Evolutionary conservation across 2,888 invertebrate genomes (phyloP).

Genomic region (Drosophila glabriapex): DNA sequence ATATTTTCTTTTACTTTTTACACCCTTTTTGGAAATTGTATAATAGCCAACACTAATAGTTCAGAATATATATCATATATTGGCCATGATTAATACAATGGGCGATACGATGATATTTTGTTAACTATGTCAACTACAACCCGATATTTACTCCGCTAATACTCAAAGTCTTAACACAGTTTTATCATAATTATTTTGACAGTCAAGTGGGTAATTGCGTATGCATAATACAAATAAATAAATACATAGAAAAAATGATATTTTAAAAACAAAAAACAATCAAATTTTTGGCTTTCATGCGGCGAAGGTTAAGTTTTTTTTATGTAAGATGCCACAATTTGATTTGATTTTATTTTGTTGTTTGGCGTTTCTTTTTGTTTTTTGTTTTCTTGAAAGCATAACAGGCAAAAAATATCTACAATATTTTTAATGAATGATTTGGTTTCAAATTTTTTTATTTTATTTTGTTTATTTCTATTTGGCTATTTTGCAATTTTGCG

Average conservation of each 20-base stretch:
- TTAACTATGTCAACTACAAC: constrained; percentile 23
- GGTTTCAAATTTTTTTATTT: constrained; percentile 58
- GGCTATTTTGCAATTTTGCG: constrained; percentile 58
- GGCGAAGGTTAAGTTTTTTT: constrained; percentile 70
- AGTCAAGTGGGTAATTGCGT: constrained; percentile 65
- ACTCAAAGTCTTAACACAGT: constrained; percentile 18
- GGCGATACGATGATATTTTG: not conserved
- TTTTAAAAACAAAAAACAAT: constrained; percentile 25
- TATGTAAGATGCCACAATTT: constrained; percentile 79
- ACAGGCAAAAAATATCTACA: constrained; percentile 37
- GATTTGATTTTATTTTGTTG: constrained; percentile 66
- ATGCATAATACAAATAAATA: constrained; percentile 26
- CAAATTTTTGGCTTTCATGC: constrained; percentile 53
- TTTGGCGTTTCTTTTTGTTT: constrained; percentile 35
- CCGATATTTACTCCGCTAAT: constrained; percentile 2
- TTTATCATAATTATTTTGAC: constrained; percentile 30
- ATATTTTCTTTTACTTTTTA: constrained; percentile 25
- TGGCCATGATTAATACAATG: not conserved
- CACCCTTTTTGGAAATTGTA: constrained; percentile 53
- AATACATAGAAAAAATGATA: constrained; percentile 7
- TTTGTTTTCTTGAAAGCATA: constrained; percentile 40
- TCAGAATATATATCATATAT: constrained; percentile 39
- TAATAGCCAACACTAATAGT: constrained; percentile 50
- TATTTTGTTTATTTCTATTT: constrained; percentile 35
- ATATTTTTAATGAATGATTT: constrained; percentile 69